A percentile compares a stretch with the other conserved stretches of the same genome.
Evolutionary conservation across 1,140 invertebrate species (phyloP).

Genomic region (Drosophila kikkawai): DNA sequence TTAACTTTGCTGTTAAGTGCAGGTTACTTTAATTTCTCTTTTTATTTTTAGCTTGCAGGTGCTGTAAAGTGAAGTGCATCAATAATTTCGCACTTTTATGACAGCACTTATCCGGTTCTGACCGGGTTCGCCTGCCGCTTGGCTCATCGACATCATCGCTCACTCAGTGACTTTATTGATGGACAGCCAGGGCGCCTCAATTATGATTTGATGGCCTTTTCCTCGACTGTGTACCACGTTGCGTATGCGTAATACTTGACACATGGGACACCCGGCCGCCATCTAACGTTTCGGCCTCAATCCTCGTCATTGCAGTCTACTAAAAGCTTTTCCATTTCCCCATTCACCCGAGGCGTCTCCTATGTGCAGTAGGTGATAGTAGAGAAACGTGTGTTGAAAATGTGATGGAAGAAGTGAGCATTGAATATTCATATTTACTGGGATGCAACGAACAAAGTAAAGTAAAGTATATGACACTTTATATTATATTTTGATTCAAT

Average conservation of each 20-base stretch:
- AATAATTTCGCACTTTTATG: conserved; percentile 50
- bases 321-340: conserved; percentile 42
- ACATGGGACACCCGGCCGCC: conserved; percentile 20
- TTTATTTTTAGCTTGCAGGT: not conserved
- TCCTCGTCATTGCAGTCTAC: conserved; percentile 34
- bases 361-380: not conserved
- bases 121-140: conserved; percentile 25
- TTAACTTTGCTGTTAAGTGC: conserved; percentile 6
- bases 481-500: no score
- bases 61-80: conserved; percentile 16
- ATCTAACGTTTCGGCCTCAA: conserved; percentile 41
- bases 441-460: not conserved
- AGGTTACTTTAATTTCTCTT: conserved; percentile 4
- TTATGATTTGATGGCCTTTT: conserved; percentile 65
- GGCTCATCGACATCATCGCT: conserved; percentile 35
- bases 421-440: not conserved
- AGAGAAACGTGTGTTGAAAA: not conserved
- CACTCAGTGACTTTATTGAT: conserved; percentile 46
- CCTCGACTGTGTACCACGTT: conserved; percentile 33
- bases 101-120: conserved; percentile 39
- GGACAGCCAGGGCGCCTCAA: conserved; percentile 48
- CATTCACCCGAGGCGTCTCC: not conserved
- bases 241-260: conserved; percentile 51
- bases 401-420: not conserved
- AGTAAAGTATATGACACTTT: no score